Evolutionary conservation across 2,888 invertebrate species (phyloP), one percentile per base, ranked within the genome.

Genomic region (Glaucopsyche alexis): DNA sequence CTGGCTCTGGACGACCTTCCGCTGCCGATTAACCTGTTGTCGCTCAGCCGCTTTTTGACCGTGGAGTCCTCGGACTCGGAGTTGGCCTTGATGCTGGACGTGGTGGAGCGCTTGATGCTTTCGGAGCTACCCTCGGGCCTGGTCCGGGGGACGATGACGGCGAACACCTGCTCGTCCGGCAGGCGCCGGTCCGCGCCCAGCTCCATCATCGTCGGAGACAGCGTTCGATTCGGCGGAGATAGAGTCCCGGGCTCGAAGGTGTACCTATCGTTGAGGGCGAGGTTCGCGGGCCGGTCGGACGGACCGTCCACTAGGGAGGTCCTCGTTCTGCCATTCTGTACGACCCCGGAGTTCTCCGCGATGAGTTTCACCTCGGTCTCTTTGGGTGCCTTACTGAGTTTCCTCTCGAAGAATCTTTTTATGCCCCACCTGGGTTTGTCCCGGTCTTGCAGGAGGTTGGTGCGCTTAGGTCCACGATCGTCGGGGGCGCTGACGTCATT

Each of bases 401-500:
- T 85, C 73, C 80, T 88, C 69, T 87, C 94, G 73, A 94, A 90
- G 74, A 92, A 90, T 75, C 82, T 90, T 47, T 84, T 82, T 0
- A 93, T 85, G 0, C 89, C 89, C 91, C 92, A 93, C 79, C 87
- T 90, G 0, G 89, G 85, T 77, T 90, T 90, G 60, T 89, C 87
- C 0, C 88, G 86, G 70, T 90, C 85, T 78, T 93, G 82, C 66
- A 90, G 82, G 67, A 90, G 72, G 80, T 94, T 86, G 0, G 93
- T 88, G 79, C 93, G 83, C 84, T 94, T 87, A 70, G 87, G 89
- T 75, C 85, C 84, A 77, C 88, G 79, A 64, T 87, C 86, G 13
- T 88, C 85, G 60, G 86, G 79, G 19, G 85, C 80, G 73, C 94
- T 95, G 40, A 96, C 96, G 72, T 96, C 95, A 81, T 96, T 96